These are phyloP conservation scores for Nanger granti DNA, from an alignment of 2,113 vertebrate genomes.

Conservation along the genomic window DNA sequence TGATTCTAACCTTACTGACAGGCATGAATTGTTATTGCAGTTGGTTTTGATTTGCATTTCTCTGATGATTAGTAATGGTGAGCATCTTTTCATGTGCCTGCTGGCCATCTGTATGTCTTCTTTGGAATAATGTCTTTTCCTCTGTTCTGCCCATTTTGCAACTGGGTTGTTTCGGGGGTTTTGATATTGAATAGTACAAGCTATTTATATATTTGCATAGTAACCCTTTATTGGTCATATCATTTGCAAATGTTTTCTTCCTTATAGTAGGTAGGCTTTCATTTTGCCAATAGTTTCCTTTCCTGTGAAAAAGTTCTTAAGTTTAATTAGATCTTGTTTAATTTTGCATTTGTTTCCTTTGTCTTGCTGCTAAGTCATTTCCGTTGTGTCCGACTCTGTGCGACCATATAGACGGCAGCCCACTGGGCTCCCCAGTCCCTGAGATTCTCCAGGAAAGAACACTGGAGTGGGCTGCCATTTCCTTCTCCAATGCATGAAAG, in stretches of 20 bases:
- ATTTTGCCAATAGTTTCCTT: neutral
- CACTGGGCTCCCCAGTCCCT: too few relatives aligned
- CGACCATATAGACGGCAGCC: too few relatives aligned
- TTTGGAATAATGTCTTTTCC: neutral
- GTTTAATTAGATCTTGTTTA: neutral
- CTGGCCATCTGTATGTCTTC: neutral
- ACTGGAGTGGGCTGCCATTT: too few relatives aligned
- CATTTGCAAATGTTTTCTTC: neutral
- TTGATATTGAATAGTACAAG: neutral
- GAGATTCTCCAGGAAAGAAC: too few relatives aligned
- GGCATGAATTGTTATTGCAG: neutral
- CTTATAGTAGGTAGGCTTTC: neutral
- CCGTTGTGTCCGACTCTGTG: rapidly evolving
- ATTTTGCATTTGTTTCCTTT: neutral
- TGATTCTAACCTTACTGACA: neutral
- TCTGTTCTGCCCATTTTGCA: neutral
- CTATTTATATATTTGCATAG: neutral
- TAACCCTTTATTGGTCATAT: neutral
- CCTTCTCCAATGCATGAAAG: too few relatives aligned
- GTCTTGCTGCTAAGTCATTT: neutral
- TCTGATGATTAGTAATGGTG: neutral
- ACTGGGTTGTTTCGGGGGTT: neutral
- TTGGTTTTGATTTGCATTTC: neutral
- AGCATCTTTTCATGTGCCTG: neutral
- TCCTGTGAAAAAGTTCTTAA: neutral